Evolutionary conservation across 1,140 invertebrate genomes (phyloP), one percentile per base, ranked within the genome.

Genomic region (Pseudomyrmex cubaensis): DNA sequence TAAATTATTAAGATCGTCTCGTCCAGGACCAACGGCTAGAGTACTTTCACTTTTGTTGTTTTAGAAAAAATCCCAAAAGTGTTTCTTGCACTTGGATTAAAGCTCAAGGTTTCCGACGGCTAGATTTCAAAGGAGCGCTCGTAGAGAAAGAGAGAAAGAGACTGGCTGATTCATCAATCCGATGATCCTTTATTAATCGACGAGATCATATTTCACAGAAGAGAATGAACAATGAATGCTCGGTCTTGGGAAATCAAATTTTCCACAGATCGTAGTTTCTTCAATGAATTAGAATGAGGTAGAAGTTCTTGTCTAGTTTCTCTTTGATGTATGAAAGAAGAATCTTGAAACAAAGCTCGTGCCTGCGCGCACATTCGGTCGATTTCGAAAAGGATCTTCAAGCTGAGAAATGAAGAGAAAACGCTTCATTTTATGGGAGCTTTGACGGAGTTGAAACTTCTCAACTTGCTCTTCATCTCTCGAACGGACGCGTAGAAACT

Each of bases 151-250:
- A 20, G 20, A 20, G n/a, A n/a, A n/a, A n/a, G n/a, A n/a, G n/a
- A n/a, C n/a, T n/a, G n/a, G 22, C 7, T 69, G 52, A 77, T 78
- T 69, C n/a, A 59, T 80, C 54, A 12, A 22, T 61, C 1, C 17
- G 52, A n/a, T 5, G 44, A 20, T 48, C 13, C 17, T 67, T 3
- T 1, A 20, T 5, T 17, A 9, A 9, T 2, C 46, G 35, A 35
- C 25, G 12, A n/a, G 5, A 54, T 54, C 48, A 22, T 5, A 2
- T 56, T 46, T 17, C 46, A 13, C 25, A 13, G 15, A 46, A 50
- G n/a, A 50, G 7, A 52, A 35, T 7, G 17, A 46, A 46, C 44
- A 12, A 20, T 56, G n/a, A 10, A 46, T n/a, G 8, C 8, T 20
- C 1, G 22, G 22, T 0, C 8, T 57, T 12, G 8, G 0, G 4